Percentiles rank a stretch among this genome's conserved stretches.
phyloP scores from a whole-genome alignment of 2,113 vertebrate species.

The human region GRCh38 chr6:103246501-103247000 shows the following conservation, averaged over 20 bases:
- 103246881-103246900: not conserved
- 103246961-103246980: not conserved
- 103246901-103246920: not conserved
- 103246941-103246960: not conserved
- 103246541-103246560: too few species aligned
- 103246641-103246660: too few species aligned
- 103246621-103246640: too few species aligned
- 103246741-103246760: not conserved
- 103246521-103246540: too few species aligned
- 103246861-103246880: not conserved
- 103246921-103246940: not conserved
- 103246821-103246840: not conserved
- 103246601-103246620: too few species aligned
- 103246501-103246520: too few species aligned
- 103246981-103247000: not conserved
- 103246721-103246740: not conserved
- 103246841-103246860: not conserved
- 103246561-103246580: too few species aligned
- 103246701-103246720: too few species aligned
- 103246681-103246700: rapidly evolving
- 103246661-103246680: too few species aligned
- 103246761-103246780: not conserved
- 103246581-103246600: too few species aligned
- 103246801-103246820: not conserved
- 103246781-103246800: not conserved